Percentiles rank a stretch among this genome's conserved stretches.
phyloP scores from a whole-genome alignment of 2,888 invertebrate species.

The Andrena fulva region DNA sequence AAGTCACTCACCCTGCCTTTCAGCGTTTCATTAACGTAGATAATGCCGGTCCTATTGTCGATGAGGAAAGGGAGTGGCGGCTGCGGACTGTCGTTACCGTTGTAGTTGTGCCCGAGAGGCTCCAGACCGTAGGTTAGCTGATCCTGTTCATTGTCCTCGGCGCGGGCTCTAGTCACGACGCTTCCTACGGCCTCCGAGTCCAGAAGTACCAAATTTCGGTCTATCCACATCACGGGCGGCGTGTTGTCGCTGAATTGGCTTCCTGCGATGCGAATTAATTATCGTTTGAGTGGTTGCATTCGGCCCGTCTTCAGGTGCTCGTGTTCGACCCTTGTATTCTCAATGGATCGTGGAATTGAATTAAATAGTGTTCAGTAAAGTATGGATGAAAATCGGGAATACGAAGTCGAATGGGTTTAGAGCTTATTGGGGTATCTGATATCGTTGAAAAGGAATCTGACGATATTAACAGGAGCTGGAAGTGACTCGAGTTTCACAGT shows the following conservation, averaged over 20 bases:
- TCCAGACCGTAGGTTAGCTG: constrained; percentile 90
- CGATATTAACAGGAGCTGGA: no score
- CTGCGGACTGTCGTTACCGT: constrained; percentile 76
- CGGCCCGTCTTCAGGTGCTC: no score
- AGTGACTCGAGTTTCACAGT: no score
- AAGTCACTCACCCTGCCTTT: constrained; percentile 89
- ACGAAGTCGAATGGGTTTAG: no score
- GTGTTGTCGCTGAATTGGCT: constrained; percentile 87
- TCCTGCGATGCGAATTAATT: constrained; percentile 70
- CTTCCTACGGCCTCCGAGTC: constrained; percentile 91
- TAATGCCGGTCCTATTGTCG: constrained; percentile 90
- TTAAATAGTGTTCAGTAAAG: no score
- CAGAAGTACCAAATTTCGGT: constrained; percentile 91
- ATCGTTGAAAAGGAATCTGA: no score
- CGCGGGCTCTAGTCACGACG: constrained; percentile 89
- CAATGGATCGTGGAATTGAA: no score
- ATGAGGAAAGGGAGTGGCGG: constrained; percentile 91
- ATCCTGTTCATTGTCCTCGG: constrained; percentile 89
- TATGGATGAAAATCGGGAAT: no score
- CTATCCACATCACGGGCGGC: constrained; percentile 90
- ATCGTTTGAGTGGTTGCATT: background rate
- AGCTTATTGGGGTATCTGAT: no score
- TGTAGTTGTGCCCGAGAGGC: constrained; percentile 84
- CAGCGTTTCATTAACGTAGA: constrained; percentile 92
- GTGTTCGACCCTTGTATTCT: no score